A percentile compares a stretch with the other conserved stretches of the same genome.
Conservation (phyloP, 2,113 vertebrate species). For the Odocoileus hemionus region DNA sequence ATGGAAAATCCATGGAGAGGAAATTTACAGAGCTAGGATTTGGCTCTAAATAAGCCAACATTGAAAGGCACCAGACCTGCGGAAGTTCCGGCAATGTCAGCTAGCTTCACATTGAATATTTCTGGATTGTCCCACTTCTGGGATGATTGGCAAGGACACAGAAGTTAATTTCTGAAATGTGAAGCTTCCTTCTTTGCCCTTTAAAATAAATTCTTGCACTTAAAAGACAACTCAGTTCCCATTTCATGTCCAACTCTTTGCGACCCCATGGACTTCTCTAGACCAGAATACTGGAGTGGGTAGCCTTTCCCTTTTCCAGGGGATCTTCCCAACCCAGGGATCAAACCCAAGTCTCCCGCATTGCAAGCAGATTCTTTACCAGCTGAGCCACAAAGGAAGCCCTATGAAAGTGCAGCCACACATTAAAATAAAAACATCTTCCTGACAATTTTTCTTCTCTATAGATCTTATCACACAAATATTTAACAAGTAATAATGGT, state of each 20-base stretch:
- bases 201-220: neutral
- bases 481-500: neutral
- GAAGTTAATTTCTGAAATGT: constrained; percentile 15
- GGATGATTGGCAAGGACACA: neutral
- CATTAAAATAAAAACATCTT: constrained; percentile 20
- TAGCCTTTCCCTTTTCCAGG: neutral
- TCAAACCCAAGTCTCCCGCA: neutral
- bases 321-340: neutral
- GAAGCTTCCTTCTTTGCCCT: neutral
- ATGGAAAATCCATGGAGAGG: constrained; percentile 54
- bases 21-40: constrained; percentile 42
- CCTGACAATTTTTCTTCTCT: constrained; percentile 12
- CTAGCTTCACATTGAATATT: neutral
- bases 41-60: constrained; percentile 36
- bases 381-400: neutral
- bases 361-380: neutral
- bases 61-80: neutral
- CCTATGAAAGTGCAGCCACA: neutral
- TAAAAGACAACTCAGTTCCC: neutral
- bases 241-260: neutral
- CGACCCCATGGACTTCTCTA: neutral
- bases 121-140: neutral
- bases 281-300: neutral
- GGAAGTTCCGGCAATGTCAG: neutral
- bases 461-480: neutral